Conservation (phyloP, 2,888 invertebrate genomes). For the Iphiclides podalirius region DNA sequence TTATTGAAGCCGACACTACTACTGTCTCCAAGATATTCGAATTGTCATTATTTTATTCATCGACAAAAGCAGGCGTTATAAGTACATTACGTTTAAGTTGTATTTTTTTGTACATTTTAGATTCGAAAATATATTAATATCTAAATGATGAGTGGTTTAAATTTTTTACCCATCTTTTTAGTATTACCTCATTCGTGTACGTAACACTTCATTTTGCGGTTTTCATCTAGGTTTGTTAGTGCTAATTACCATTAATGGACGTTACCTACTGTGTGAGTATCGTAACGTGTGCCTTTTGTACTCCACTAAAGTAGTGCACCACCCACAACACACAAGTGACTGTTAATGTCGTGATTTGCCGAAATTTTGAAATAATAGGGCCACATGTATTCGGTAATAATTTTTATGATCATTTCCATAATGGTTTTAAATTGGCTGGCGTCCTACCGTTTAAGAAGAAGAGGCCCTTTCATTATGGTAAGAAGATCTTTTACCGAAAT, state of each 20-base stretch:
- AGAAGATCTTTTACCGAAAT: no score
- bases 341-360: no score
- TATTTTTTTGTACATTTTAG: constrained; percentile 88
- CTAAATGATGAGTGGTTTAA: constrained; percentile 67
- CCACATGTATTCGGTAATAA: constrained; percentile 3
- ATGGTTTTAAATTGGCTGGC: constrained; percentile 15
- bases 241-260: constrained; percentile 15
- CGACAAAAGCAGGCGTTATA: constrained; percentile 65
- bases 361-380: not conserved
- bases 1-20: constrained; percentile 60
- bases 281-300: not conserved
- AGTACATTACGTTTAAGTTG: constrained; percentile 85
- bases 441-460: constrained; percentile 9
- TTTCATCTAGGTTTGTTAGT: constrained; percentile 10
- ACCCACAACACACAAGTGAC: constrained; percentile 4
- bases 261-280: not conserved
- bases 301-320: constrained; percentile 10
- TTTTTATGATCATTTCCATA: constrained; percentile 4
- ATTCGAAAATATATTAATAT: constrained; percentile 86
- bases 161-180: constrained; percentile 15
- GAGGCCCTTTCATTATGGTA: not conserved
- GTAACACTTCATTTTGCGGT: not conserved
- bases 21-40: constrained; percentile 53
- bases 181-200: not conserved
- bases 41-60: constrained; percentile 61